Base-by-base conservation (phyloP, 2,797 vertebrate genomes). In the Luscinia megarhynchos region DNA sequence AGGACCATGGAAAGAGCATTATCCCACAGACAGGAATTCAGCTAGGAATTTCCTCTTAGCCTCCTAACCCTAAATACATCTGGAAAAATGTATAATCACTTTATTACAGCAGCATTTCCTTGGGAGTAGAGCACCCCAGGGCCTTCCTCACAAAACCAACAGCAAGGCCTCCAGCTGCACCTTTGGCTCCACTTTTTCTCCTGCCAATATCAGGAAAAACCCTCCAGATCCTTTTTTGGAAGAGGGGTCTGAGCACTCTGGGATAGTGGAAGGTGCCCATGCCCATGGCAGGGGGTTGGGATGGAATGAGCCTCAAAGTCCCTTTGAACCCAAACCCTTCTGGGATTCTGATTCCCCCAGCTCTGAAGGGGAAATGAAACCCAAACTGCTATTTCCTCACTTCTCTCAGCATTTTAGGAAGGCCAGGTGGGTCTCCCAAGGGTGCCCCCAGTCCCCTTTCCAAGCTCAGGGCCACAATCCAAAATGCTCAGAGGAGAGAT, bases 11-110 rank as follows among this genome's bases (percentile, higher is more conserved):
- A 94, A 96, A 93, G 45, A 61, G 68, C 2, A 0, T 77, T 95
- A 93, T 93, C 89, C 89, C 82, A 87, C 93, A 64, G 75, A 16
- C 46, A 79, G 91, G 84, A 91, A 93, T 94, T 85, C 95, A 94
- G 91, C 79, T 85, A 92, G 82, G 87, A 94, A 94, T 96, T 96
- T 95, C 95, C 94, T 92, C 84, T 96, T 51, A 38, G 51, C 59
- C 74, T 90, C 63, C 63, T 45, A 48, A 77, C 64, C 84, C 82
- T 36, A 80, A 80, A 89, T 27, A 13, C 81, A 86, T 67, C 92
- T 87, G 90, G 91, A 76, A 90, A 90, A 84, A 63, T 0, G 2
- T 36, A 21, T 5, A 41, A 87, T 82, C 40, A 4, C 70, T 93
- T 84, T 80, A 77, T 76, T 57, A 6, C 29, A 80, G 40, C 57